Evolutionary conservation across 2,888 invertebrate genomes (phyloP).

Genomic region (Caenorhabditis afra): DNA sequence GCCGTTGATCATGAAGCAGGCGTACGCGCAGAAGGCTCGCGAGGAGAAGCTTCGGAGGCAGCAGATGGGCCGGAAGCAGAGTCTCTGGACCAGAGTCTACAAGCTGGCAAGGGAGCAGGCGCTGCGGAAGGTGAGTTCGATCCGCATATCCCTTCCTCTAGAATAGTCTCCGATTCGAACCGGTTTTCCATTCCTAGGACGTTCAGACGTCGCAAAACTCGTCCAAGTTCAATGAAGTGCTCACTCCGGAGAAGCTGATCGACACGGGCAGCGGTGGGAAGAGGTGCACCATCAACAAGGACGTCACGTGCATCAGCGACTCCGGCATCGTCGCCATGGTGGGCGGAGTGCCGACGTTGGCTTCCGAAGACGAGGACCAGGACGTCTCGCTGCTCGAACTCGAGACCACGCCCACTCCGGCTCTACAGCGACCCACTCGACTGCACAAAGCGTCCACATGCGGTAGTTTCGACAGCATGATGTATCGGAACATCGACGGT

Average conservation of each 20-base stretch:
- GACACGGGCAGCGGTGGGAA: slow-evolving; percentile 44
- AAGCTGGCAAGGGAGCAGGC: slow-evolving; percentile 65
- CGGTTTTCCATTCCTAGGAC: slow-evolving; percentile 8
- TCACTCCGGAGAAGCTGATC: slow-evolving; percentile 52
- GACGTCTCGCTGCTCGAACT: slow-evolving; percentile 57
- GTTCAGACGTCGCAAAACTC: slow-evolving; percentile 59
- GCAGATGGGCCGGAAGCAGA: slow-evolving; percentile 66
- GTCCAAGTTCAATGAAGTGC: slow-evolving; percentile 55
- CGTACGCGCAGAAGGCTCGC: slow-evolving; percentile 76
- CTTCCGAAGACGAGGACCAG: slow-evolving; percentile 60
- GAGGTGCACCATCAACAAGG: slow-evolving; percentile 63
- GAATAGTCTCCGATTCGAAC: background rate
- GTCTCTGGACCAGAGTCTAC: slow-evolving; percentile 71
- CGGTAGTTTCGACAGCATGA: slow-evolving; percentile 62
- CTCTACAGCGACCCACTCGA: slow-evolving; percentile 34
- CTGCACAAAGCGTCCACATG: slow-evolving; percentile 60
- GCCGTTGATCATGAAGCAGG: slow-evolving; percentile 78
- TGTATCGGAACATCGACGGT: slow-evolving; percentile 58
- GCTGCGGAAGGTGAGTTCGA: slow-evolving; percentile 37
- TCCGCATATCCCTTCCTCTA: background rate
- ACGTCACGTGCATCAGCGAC: slow-evolving; percentile 64
- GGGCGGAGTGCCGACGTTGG: slow-evolving; percentile 31
- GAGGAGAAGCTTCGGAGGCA: slow-evolving; percentile 68
- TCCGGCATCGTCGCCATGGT: slow-evolving; percentile 50
- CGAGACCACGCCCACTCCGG: slow-evolving; percentile 42